A percentile compares a stretch with the other conserved stretches of the same genome.
phyloP scores from a whole-genome alignment of 2,113 vertebrate species.

The Paraplagusia blochii region DNA sequence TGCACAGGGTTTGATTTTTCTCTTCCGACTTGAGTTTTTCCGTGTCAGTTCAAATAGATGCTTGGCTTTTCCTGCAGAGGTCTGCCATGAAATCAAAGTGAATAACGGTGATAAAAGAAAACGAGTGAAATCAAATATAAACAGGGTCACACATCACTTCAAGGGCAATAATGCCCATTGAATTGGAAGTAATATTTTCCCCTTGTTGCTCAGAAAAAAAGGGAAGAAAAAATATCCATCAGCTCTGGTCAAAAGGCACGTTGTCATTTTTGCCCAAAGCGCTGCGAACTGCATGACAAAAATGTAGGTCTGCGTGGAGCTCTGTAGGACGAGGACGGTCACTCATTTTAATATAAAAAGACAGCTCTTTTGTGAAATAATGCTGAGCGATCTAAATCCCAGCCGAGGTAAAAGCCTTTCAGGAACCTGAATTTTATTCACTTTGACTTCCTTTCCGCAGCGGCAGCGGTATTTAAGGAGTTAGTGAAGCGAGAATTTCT shows the following conservation, averaged over 20 bases:
- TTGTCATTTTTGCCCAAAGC: conserved; percentile 82
- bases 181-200: conserved; percentile 75
- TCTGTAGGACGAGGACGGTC: conserved; percentile 67
- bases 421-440: conserved; percentile 65
- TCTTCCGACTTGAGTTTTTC: not conserved
- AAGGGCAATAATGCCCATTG: conserved; percentile 79
- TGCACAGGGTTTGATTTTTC: not conserved
- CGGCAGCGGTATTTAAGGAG: conserved; percentile 35
- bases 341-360: conserved; percentile 76
- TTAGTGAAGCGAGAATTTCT: conserved; percentile 26
- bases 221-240: conserved; percentile 65
- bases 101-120: conserved; percentile 77
- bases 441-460: conserved; percentile 50
- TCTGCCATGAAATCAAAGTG: conserved; percentile 71
- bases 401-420: conserved; percentile 45
- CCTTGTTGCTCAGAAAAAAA: conserved; percentile 68
- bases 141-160: conserved; percentile 82
- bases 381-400: conserved; percentile 69
- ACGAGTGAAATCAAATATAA: conserved; percentile 81
- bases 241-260: conserved; percentile 71
- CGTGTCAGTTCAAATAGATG: conserved; percentile 64
- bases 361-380: conserved; percentile 79
- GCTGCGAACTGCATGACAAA: conserved; percentile 66
- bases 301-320: conserved; percentile 64
- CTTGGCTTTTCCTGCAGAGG: conserved; percentile 50